Evolutionary conservation across 2,888 invertebrate species (phyloP).

Genomic region (Urechis unicinctus): DNA sequence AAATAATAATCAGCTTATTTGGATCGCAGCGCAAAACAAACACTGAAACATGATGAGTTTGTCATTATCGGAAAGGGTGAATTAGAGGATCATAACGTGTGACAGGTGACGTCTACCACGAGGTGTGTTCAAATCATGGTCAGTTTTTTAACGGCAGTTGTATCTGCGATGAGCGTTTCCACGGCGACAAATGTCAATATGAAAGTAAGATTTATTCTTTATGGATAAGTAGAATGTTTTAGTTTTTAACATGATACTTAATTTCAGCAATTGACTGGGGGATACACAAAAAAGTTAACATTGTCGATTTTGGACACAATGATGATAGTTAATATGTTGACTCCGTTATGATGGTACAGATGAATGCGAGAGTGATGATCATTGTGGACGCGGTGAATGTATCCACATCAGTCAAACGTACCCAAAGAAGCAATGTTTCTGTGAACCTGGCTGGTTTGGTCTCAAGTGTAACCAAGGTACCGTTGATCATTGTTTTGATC

Average conservation of each 20-base stretch:
- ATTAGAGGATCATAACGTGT: too few species aligned
- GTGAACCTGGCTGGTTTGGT: constrained; percentile 82
- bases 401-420: not conserved
- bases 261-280: too few species aligned
- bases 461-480: constrained; percentile 74
- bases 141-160: constrained; percentile 34
- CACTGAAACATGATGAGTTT: too few species aligned
- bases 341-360: not conserved
- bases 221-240: too few species aligned
- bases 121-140: constrained; percentile 80
- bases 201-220: constrained; percentile 30
- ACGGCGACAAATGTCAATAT: constrained; percentile 79
- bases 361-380: constrained; percentile 4
- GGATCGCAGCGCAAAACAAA: not conserved
- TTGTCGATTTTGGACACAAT: too few species aligned
- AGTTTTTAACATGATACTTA: too few species aligned
- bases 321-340: not conserved
- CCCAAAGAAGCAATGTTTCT: constrained; percentile 63
- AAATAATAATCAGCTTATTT: too few species aligned
- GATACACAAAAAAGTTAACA: too few species aligned
- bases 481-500: not conserved
- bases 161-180: constrained; percentile 58
- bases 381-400: constrained; percentile 5
- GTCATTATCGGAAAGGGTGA: too few species aligned
- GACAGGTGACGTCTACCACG: too few species aligned